phyloP scores from a whole-genome alignment of 2,888 invertebrate species.

The Liposcelis brunnea region DNA sequence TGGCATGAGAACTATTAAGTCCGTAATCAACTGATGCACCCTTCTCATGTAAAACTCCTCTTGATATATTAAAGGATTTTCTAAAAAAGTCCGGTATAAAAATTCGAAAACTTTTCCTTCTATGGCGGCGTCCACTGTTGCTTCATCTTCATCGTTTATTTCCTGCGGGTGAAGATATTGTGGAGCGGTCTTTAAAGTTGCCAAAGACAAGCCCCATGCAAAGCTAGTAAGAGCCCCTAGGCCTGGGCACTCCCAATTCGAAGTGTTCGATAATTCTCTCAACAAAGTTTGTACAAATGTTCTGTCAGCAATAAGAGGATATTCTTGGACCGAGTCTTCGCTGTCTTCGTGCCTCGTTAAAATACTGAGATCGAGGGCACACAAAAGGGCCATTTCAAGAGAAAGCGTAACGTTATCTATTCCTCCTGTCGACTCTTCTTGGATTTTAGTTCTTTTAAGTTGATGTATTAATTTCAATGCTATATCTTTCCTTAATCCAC shows the following conservation, averaged over 20 bases:
- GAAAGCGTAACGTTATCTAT: constrained; percentile 64
- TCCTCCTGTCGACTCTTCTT: constrained; percentile 44
- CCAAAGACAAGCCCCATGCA: constrained; percentile 49
- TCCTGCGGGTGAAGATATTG: constrained; percentile 32
- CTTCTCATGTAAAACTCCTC: constrained; percentile 70
- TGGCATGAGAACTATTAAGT: constrained; percentile 86
- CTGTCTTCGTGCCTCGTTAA: constrained; percentile 56
- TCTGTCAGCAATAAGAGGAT: constrained; percentile 45
- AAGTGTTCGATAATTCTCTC: constrained; percentile 33
- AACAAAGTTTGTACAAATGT: constrained; percentile 36
- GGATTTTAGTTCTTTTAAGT: constrained; percentile 21
- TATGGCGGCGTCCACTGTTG: constrained; percentile 53
- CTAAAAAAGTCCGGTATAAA: constrained; percentile 51
- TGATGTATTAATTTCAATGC: constrained; percentile 27
- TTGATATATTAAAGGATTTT: constrained; percentile 46
- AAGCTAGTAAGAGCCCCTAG: constrained; percentile 44
- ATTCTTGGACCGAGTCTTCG: constrained; percentile 45
- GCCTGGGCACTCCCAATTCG: constrained; percentile 28
- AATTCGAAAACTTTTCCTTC: constrained; percentile 64
- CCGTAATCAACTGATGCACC: constrained; percentile 69
- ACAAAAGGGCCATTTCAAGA: constrained; percentile 65
- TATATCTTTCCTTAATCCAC: constrained; percentile 51
- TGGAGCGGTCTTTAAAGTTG: constrained; percentile 40
- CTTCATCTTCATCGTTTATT: constrained; percentile 58
- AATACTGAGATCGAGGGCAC: constrained; percentile 66